A percentile compares a stretch with the other conserved stretches of the same genome.
Evolutionary conservation across 2,113 vertebrate genomes (phyloP).

Genomic region (Oxyura jamaicensis): DNA sequence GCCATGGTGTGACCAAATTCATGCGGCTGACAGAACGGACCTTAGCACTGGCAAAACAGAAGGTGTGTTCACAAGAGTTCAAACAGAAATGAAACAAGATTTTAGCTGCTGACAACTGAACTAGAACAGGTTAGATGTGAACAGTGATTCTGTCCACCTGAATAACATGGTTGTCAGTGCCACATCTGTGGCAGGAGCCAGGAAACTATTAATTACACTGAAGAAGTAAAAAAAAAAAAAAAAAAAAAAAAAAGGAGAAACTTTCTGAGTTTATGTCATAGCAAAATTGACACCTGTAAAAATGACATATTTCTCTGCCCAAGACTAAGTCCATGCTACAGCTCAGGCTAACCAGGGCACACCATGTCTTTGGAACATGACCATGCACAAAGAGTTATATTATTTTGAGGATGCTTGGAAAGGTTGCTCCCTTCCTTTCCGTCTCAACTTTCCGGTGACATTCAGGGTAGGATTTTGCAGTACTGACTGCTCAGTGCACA

Average conservation of each 20-base stretch:
- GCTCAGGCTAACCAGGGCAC: background rate
- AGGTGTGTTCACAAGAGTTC: background rate
- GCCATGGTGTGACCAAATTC: background rate
- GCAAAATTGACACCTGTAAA: background rate
- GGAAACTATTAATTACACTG: background rate
- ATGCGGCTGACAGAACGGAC: background rate
- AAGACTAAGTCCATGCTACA: background rate
- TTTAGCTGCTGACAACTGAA: slow-evolving; percentile 10
- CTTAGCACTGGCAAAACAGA: background rate
- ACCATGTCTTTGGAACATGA: background rate
- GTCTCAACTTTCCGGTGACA: background rate
- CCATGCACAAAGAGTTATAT: rapidly evolving
- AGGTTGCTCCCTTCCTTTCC: background rate
- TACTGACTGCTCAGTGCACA: background rate
- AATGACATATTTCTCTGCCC: background rate
- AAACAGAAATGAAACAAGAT: background rate
- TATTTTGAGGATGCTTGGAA: background rate
- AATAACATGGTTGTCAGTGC: background rate
- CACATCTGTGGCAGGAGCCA: background rate
- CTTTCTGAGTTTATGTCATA: background rate
- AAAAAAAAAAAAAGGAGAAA: background rate
- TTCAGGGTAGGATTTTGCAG: background rate
- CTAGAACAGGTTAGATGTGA: background rate
- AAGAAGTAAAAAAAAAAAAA: background rate
- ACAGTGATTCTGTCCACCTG: background rate